A percentile compares a stretch with the other conserved stretches of the same genome.
These are phyloP conservation scores for Sericinus montela DNA, from an alignment of 2,888 invertebrate species.

Conservation along the genomic window DNA sequence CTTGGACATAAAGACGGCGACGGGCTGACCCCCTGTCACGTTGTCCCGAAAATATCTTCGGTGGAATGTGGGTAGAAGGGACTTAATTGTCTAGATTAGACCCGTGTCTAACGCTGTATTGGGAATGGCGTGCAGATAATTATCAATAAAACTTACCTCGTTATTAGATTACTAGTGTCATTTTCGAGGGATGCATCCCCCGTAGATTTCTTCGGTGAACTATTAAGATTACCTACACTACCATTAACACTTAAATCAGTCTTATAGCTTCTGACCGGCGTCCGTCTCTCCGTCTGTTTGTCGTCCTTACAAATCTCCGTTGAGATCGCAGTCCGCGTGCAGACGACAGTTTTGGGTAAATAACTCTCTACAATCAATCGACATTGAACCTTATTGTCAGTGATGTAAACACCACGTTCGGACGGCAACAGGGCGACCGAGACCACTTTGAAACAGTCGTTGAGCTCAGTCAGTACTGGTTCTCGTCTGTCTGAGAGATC, in stretches of 20 bases:
- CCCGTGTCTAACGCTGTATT: too few species aligned
- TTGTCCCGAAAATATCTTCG: too few species aligned
- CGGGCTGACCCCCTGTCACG: too few species aligned
- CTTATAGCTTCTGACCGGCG: conserved; percentile 68
- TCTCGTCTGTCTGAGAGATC: conserved; percentile 61
- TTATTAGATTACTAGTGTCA: conserved; percentile 52
- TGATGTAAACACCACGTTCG: conserved; percentile 71
- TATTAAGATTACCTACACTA: conserved; percentile 47
- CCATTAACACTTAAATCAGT: conserved; percentile 66
- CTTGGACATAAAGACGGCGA: too few species aligned
- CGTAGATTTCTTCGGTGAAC: conserved; percentile 54
- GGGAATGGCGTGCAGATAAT: too few species aligned
- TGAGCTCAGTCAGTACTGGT: conserved; percentile 73
- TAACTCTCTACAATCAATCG: conserved; percentile 57
- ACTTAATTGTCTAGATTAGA: too few species aligned
- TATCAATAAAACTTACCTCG: conserved; percentile 45
- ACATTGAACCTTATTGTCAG: conserved; percentile 66
- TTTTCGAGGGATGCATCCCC: conserved; percentile 36
- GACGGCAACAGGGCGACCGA: conserved; percentile 76
- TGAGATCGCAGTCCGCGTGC: conserved; percentile 82
- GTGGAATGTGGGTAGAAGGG: too few species aligned
- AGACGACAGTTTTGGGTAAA: conserved; percentile 82
- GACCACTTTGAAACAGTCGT: conserved; percentile 77
- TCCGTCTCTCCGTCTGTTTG: conserved; percentile 43
- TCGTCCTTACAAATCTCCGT: conserved; percentile 77